Evolutionary conservation across 2,797 vertebrate genomes (phyloP).

Genomic region (Gymnoscopelus microlampas): DNA sequence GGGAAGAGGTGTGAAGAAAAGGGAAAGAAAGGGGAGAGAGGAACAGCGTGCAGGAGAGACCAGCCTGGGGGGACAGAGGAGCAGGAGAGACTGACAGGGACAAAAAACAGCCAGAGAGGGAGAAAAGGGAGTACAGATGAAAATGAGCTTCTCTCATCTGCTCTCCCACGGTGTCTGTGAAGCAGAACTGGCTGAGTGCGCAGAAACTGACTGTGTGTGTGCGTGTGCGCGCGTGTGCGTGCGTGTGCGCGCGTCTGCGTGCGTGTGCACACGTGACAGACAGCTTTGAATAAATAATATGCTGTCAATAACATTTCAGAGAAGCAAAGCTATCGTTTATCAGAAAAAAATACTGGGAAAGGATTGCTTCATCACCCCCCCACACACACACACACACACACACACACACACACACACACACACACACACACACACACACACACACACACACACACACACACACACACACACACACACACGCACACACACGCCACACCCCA

Average conservation of each 20-base stretch:
- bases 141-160: slow-evolving; percentile 17
- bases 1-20: not conserved
- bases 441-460: no score
- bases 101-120: slow-evolving; percentile 33
- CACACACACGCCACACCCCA: no score
- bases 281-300: slow-evolving; percentile 45
- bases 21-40: not conserved
- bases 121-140: slow-evolving; percentile 39
- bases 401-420: no score
- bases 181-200: slow-evolving; percentile 1
- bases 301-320: not conserved
- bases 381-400: no score
- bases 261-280: slow-evolving; percentile 12
- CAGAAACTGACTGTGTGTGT: slow-evolving; percentile 2
- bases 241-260: slow-evolving; percentile 9
- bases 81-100: not conserved
- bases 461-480: no score
- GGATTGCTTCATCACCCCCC: no score
- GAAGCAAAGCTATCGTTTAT: not conserved
- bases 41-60: not conserved
- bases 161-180: slow-evolving; percentile 20
- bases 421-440: no score
- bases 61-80: not conserved
- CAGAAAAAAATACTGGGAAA: no score
- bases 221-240: slow-evolving; percentile 25